Evolutionary conservation across 2,797 vertebrate genomes (phyloP).

Genomic region (Odontamblyopus rebecca): DNA sequence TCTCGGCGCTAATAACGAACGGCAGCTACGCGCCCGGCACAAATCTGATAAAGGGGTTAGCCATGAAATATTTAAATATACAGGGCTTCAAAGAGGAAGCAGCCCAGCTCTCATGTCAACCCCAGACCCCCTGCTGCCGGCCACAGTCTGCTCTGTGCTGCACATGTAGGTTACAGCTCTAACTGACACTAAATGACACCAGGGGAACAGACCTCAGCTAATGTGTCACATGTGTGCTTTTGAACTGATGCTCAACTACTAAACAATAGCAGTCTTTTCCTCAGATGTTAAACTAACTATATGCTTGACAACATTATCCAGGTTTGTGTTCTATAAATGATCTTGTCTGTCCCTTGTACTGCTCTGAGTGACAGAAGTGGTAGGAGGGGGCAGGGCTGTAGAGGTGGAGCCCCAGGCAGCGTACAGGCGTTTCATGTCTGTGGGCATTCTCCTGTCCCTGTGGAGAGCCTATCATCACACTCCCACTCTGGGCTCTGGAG

Average conservation of each 20-base stretch:
- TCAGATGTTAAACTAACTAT: neutral
- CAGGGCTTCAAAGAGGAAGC: slow-evolving; percentile 74
- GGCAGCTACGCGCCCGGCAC: slow-evolving; percentile 62
- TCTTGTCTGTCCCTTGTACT: neutral
- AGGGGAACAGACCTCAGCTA: slow-evolving; percentile 18
- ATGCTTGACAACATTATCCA: neutral
- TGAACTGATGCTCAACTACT: neutral
- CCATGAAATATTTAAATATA: slow-evolving; percentile 82
- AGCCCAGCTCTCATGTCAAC: slow-evolving; percentile 60
- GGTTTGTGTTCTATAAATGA: neutral
- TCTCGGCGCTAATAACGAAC: slow-evolving; percentile 71
- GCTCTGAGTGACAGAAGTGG: slow-evolving; percentile 30
- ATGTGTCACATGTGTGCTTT: neutral
- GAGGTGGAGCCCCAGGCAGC: slow-evolving; percentile 69
- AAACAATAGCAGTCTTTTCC: neutral
- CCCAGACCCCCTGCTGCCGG: slow-evolving; percentile 56
- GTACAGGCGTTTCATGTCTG: slow-evolving; percentile 84
- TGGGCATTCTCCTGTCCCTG: slow-evolving; percentile 79
- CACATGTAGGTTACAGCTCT: slow-evolving; percentile 62
- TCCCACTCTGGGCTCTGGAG: slow-evolving; percentile 71
- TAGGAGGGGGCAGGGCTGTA: slow-evolving; percentile 37
- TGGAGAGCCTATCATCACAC: slow-evolving; percentile 80
- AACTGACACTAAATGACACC: slow-evolving; percentile 23
- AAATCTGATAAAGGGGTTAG: slow-evolving; percentile 69
- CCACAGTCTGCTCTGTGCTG: slow-evolving; percentile 43